Conservation (phyloP, 1,140 invertebrate species). For the Acromyrmex echinatior region DNA sequence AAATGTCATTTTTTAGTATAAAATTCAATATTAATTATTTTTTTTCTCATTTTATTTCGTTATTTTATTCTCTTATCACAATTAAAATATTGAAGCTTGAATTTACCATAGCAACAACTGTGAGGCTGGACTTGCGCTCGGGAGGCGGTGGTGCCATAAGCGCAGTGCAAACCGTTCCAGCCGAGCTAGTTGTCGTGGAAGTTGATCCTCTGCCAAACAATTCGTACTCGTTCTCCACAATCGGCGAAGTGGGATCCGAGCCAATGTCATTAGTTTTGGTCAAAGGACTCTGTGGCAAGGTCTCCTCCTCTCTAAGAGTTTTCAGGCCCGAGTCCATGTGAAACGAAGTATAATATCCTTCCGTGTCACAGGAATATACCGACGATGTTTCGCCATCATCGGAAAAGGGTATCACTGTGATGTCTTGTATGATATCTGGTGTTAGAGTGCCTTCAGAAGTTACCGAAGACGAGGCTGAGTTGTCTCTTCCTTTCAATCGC, state of each 20-base stretch:
- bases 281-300: constrained; percentile 79
- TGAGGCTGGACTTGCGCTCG: constrained; percentile 90
- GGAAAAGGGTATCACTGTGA: constrained; percentile 89
- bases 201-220: constrained; percentile 95
- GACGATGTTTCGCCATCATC: constrained; percentile 97
- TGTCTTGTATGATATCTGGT: constrained; percentile 91
- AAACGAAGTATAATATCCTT: constrained; percentile 99
- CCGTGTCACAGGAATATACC: constrained; percentile 97
- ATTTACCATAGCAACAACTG: constrained; percentile 85
- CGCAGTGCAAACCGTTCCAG: constrained; percentile 95
- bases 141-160: constrained; percentile 92
- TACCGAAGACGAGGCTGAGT: constrained; percentile 93
- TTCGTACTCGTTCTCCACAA: constrained; percentile 95
- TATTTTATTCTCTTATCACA: not conserved
- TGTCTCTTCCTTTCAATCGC: constrained; percentile 87
- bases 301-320: constrained; percentile 93
- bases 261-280: constrained; percentile 83
- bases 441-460: constrained; percentile 95
- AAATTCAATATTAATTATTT: not conserved
- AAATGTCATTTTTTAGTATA: not conserved
- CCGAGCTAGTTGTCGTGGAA: constrained; percentile 95
- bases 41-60: not conserved
- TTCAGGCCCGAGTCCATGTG: constrained; percentile 98
- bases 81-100: not conserved
- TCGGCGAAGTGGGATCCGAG: constrained; percentile 85